Base-by-base conservation (phyloP, 1,140 invertebrate species). In the Oscheius sp. region DNA sequence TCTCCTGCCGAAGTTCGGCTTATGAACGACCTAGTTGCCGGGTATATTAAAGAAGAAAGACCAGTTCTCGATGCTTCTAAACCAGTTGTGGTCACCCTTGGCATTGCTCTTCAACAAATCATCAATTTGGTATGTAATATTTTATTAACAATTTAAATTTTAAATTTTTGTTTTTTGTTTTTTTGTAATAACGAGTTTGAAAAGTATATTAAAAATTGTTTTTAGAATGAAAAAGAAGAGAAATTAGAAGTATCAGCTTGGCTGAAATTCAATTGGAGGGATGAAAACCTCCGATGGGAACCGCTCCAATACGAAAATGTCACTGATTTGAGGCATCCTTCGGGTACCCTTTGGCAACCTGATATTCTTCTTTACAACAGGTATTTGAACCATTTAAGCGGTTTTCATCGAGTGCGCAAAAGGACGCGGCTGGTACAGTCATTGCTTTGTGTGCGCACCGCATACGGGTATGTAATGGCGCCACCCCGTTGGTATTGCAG, bases 61-160 rank as follows among this genome's bases (percentile, higher is more conserved):
- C 96, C 95, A 67, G 94, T 97, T 84, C 90, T 91, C 84, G 96
- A 97, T 89, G 94, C 97, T 89, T 92, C 92, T 81, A 91, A 96
- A 84, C 91, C 94, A 81, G 90, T 98, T 81, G 90, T 92, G 87
- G 91, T 99, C 86, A 93, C 90, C 87, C 95, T 99, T 88, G 94
- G 94, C 85, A 90, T 98, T 86, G 95, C 93, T 83, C 90, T 99
- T 85, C 96, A 97, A 91, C 96, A 99, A 90, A 97, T 98, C 87
- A 97, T 99, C 87, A 95, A 98, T 88, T 93, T 98, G 91, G 95
- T 98, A 90, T 68, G 42, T 68, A 18, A 4, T 23, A 45, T 23
- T 10, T 26, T 61, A 0, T 13, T 15, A 2, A 28, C 15, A 74
- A 38, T 29, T 75, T 4, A 69, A 70, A 4, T n/a, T 26, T 32